Evolutionary conservation across 1,140 invertebrate genomes (phyloP), one percentile per base, ranked within the genome.

Genomic region (Dendrolimus kikuchii): DNA sequence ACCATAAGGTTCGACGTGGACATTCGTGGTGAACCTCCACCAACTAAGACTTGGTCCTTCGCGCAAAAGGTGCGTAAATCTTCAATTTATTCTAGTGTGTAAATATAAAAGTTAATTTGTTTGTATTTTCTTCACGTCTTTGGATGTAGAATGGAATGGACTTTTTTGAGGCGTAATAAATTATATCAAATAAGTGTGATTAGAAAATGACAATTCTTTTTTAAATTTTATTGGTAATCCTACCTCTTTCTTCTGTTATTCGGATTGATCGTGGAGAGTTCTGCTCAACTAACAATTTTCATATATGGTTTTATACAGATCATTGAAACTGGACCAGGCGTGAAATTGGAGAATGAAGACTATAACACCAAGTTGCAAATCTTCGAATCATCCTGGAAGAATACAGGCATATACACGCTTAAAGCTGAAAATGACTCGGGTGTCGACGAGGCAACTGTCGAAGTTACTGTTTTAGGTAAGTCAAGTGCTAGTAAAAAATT

Each of bases 21-120:
- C 76, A 94, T 98, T 50, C 95, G 94, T 71, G 98, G 97, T 79
- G 96, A 98, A 89, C 98, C 98, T 41, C 94, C 97, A 78, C 98
- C 98, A 88, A 94, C 91, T 41, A 92, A 96, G 54, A 95, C 92
- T 8, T 99, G 98, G 98, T 92, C 90, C 40, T 93, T 97, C 61
- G 92, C 91, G 45, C 91, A 90, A 40, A 91, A 92, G 71, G 89
- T 90, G 42, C 5, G 36, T 23, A 23, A 23, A 23, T 23, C 3
- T 23, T 23, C 23, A 23, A 23, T 23, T 23, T 23, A 23, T 23
- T 23, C 23, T 23, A 23, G 23, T 23, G 1, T 23, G 23, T 23
- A 23, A 23, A 23, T 23, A 23, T 23, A 23, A 23, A 23, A 23
- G 23, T 23, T 23, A 23, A 2, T 23, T 23, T 23, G 23, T 23